Evolutionary conservation across 1,140 invertebrate species (phyloP).

Genomic region (Listronotus bonariensis): DNA sequence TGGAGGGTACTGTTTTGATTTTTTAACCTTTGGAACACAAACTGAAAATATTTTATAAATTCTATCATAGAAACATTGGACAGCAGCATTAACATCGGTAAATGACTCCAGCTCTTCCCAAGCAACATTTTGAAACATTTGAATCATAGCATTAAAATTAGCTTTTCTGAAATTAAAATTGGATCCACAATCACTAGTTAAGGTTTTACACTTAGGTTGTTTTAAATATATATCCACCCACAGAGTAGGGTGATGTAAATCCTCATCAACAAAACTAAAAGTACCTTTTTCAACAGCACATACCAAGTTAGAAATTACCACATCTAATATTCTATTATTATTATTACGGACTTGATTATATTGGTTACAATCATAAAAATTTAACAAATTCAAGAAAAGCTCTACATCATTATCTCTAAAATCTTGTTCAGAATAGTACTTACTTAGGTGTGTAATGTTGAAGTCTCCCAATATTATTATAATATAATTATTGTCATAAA

Average conservation of each 20-base stretch:
- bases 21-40: no score
- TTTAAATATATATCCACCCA: not conserved
- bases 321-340: not conserved
- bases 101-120: no score
- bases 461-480: conserved; percentile 1
- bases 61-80: no score
- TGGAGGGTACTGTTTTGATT: no score
- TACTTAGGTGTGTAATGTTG: not conserved
- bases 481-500: conserved; percentile 1
- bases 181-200: no score
- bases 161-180: no score
- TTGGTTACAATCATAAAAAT: not conserved
- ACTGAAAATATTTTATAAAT: no score
- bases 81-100: no score
- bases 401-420: not conserved
- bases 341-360: not conserved
- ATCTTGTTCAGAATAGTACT: not conserved
- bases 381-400: not conserved
- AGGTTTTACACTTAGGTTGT: no score
- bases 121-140: no score
- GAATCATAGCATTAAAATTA: no score
- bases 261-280: not conserved
- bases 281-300: not conserved
- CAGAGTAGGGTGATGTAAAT: not conserved
- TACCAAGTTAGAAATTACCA: not conserved